Base-by-base conservation (phyloP, 1,140 invertebrate species). In the Tetragonula clypearis region DNA sequence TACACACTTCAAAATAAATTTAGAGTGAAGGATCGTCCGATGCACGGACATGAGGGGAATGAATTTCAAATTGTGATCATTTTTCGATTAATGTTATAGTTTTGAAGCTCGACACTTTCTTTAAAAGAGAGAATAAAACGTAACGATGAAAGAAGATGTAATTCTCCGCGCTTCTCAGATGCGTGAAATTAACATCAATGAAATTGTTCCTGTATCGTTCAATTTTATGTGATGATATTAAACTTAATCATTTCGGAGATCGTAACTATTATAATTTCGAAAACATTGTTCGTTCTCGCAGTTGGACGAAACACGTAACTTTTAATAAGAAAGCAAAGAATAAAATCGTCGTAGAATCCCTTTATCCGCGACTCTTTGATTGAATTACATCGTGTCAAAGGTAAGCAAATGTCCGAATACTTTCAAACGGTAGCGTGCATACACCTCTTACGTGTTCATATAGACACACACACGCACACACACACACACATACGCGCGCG, bases 341-440 rank as follows among this genome's bases (percentile, higher is more conserved):
- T 14, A 62, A 62, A n/a, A 62, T n/a, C 23, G 12, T 62, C 23
- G 11, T 3, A 23, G 23, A 30, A n/a, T n/a, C n/a, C 60, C 11
- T 62, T 62, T 62, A 62, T 62, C 23, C 60, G 23, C n/a, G n/a
- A 62, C n/a, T 62, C 14, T n/a, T 23, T 1, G 11, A 62, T 62
- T n/a, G 60, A 62, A n/a, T 62, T 62, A 62, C 23, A 62, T 62
- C 60, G n/a, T 62, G 60, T 62, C 60, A 62, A 62, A 62, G 60
- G 60, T 62, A 62, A 62, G 60, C 60, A 14, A 62, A 62, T n/a
- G 60, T 62, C 60, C 60, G 60, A 62, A 62, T 62, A 62, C 60
- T 62, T 62, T 62, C 23, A 65, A 65, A 65, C 5, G n/a, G 60
- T 66, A 26, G 26, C 15, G 26, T 30, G n/a, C 14, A 66, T 26